phyloP scores from a whole-genome alignment of 2,888 invertebrate genomes.

The Cephalotes varians region DNA sequence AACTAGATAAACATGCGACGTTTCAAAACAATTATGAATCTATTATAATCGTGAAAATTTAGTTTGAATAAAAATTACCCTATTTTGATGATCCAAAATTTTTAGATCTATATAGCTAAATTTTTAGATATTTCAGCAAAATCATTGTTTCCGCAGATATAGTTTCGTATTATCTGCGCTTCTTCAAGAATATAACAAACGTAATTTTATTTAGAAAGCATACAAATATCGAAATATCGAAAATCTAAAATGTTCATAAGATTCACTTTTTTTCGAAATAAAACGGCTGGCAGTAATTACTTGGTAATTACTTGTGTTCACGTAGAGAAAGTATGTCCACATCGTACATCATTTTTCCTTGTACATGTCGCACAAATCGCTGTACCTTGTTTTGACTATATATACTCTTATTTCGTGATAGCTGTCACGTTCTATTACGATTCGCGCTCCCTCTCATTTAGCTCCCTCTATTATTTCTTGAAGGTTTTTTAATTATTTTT shows the following conservation, averaged over 20 bases:
- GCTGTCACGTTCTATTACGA: background rate
- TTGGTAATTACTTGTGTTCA: too few species aligned
- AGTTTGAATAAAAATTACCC: too few species aligned
- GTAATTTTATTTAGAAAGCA: background rate
- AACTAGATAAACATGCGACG: too few species aligned
- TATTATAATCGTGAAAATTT: too few species aligned
- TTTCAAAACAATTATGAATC: too few species aligned
- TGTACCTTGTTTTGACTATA: background rate
- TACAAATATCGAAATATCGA: background rate
- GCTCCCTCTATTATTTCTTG: conserved; percentile 55
- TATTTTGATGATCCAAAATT: too few species aligned
- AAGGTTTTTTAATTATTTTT: conserved; percentile 62
- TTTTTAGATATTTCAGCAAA: too few species aligned
- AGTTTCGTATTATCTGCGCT: background rate
- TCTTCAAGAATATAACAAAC: background rate
- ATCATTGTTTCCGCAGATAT: too few species aligned
- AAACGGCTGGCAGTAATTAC: background rate
- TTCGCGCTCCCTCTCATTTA: conserved; percentile 57
- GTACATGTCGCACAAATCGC: conserved; percentile 1
- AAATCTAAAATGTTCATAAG: background rate
- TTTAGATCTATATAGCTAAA: too few species aligned
- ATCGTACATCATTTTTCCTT: background rate
- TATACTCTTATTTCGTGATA: background rate
- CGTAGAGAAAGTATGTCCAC: background rate
- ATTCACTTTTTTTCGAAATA: background rate